phyloP scores from a whole-genome alignment of 2,888 invertebrate genomes.

The Mechanitis mazaeus region DNA sequence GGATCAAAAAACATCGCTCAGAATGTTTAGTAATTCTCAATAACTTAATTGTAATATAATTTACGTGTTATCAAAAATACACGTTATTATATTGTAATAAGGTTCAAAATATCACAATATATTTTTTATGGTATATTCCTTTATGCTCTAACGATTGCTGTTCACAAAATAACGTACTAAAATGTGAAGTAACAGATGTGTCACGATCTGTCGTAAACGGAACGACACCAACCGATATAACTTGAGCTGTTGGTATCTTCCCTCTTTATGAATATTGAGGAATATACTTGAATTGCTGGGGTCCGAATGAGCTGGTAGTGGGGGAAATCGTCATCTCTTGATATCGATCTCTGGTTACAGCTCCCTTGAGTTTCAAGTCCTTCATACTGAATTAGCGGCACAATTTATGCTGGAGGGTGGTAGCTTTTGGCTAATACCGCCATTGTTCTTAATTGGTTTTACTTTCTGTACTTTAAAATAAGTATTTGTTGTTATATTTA shows the following conservation, averaged over 20 bases:
- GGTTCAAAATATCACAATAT: background rate
- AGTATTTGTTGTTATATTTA: background rate
- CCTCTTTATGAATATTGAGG: constrained; percentile 30
- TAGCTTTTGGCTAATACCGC: constrained; percentile 23
- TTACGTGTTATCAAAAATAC: background rate
- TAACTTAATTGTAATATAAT: background rate
- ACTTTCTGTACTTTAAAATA: background rate
- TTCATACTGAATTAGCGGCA: constrained; percentile 60
- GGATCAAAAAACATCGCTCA: background rate
- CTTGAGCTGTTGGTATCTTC: constrained; percentile 45
- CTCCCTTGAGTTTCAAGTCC: constrained; percentile 68
- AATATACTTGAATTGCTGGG: constrained; percentile 44
- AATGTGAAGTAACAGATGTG: constrained; percentile 68
- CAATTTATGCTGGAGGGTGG: constrained; percentile 54
- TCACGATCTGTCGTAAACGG: constrained; percentile 67
- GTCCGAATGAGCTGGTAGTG: constrained; percentile 51
- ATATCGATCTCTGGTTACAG: constrained; percentile 69
- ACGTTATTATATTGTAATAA: background rate
- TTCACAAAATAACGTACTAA: constrained; percentile 60
- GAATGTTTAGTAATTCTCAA: background rate
- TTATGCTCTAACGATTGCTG: constrained; percentile 34
- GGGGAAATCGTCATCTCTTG: constrained; percentile 63
- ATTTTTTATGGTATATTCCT: constrained; percentile 10
- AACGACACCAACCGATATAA: constrained; percentile 53
- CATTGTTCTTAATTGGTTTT: constrained; percentile 33